Evolutionary conservation across 2,113 vertebrate genomes (phyloP), one percentile per base, ranked within the genome.

Genomic region (Candoia aspera): DNA sequence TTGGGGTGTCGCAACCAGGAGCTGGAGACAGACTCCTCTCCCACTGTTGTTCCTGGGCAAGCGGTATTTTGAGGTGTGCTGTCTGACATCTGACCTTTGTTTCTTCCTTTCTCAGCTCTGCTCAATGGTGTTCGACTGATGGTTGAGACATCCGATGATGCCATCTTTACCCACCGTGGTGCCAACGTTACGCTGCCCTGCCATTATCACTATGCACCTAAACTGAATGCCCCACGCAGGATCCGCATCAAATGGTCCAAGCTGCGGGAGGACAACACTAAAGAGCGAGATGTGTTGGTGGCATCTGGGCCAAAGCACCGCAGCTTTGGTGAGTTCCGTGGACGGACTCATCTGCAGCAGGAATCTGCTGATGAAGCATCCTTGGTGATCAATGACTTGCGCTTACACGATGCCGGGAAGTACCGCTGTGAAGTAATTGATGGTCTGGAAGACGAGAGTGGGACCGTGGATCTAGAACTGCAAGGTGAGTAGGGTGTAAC

Each of bases 381-480:
- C 0, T 97, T 99, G 92, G 96, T 99, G 12, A 97, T 99, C 95
- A 95, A 91, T 0, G 97, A 98, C 0, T 96, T 99, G 94, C 97
- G 92, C 57, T 93, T 98, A 90, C 97, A 98, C 59, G 99, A 99
- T 49, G 98, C 96, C 0, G 99, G 99, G 23, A 98, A 97, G 73
- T 99, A 99, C 96, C 98, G 98, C 68, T 99, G 99, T 0, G 99
- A 99, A 96, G 98, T 99, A 95, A 99, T 99, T 0, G 98, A 99
- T 0, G 99, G 98, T 9, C 97, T 99, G 96, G 99, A 99, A 95
- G 99, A 99, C 0, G 98, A 98, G 95, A 99, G 98, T 0, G 96
- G 98, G 0, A 97, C 98, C 1, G 98, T 99, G 92, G 98, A 99
- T 23, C 97, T 99, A 89, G 98, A 97, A 94, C 96, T 99, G 91